Conservation (phyloP, 2,113 vertebrate species). For the Pluvialis apricaria region DNA sequence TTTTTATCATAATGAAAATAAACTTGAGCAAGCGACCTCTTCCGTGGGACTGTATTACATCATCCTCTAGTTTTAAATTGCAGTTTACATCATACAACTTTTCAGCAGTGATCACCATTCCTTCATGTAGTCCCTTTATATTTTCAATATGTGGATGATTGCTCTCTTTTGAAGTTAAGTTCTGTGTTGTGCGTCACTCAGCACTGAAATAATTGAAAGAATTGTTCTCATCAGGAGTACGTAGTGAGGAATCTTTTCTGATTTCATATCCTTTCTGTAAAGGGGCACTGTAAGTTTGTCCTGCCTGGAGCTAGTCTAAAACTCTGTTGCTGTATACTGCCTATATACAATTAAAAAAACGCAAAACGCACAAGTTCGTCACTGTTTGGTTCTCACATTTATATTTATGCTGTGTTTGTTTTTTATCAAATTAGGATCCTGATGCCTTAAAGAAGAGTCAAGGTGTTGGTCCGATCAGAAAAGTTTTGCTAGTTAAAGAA, state of each 20-base stretch:
- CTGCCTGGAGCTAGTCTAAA: neutral
- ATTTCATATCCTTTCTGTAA: neutral
- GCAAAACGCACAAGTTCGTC: neutral
- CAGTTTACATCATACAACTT: neutral
- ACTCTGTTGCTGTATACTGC: neutral
- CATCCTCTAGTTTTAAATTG: neutral
- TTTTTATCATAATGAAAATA: neutral
- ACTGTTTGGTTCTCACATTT: neutral
- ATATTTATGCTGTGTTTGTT: neutral
- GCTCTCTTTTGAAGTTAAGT: neutral
- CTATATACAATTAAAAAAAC: neutral
- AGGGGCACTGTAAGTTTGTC: neutral
- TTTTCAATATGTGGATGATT: neutral
- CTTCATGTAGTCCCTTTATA: neutral
- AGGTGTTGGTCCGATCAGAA: slow-evolving; percentile 96
- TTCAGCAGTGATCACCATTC: neutral
- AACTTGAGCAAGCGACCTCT: neutral
- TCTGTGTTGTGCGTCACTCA: neutral
- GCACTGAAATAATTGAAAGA: neutral
- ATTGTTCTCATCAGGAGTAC: neutral
- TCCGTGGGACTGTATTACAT: neutral
- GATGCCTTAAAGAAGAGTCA: slow-evolving; percentile 96
- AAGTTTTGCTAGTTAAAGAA: slow-evolving; percentile 94
- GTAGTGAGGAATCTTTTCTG: neutral
- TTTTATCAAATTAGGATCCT: slow-evolving; percentile 79